A percentile compares a stretch with the other conserved stretches of the same genome.
phyloP scores from a whole-genome alignment of 2,113 vertebrate species.

The Cervus canadensis region DNA sequence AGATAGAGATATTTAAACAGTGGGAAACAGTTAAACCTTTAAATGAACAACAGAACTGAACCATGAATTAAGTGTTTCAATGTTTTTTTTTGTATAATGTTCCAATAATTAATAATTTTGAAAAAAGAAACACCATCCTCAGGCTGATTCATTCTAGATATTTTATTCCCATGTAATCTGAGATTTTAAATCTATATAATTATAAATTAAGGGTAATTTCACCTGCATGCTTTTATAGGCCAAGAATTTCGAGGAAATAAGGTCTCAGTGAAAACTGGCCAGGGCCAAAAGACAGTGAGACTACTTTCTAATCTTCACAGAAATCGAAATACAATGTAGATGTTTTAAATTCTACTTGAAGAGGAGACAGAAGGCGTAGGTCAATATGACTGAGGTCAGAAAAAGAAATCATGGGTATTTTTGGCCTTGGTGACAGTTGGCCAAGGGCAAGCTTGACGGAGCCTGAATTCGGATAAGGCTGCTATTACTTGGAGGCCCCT shows the following conservation, averaged over 20 bases:
- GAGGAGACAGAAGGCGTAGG: neutral
- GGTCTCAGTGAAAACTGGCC: neutral
- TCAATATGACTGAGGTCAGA: neutral
- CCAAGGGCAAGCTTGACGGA: neutral
- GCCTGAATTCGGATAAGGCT: neutral
- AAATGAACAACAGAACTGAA: constrained; percentile 65
- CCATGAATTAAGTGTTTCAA: constrained; percentile 59
- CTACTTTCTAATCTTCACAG: neutral
- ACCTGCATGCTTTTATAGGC: constrained; percentile 25
- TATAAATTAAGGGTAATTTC: constrained; percentile 14
- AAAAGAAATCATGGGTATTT: neutral
- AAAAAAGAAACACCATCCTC: constrained; percentile 59
- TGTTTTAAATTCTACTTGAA: neutral
- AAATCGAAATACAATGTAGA: neutral
- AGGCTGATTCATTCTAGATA: constrained; percentile 67
- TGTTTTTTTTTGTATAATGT: constrained; percentile 71
- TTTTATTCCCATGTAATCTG: constrained; percentile 49
- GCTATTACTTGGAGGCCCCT: neutral
- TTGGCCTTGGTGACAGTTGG: neutral
- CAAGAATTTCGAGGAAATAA: constrained; percentile 15
- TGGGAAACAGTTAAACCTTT: constrained; percentile 75
- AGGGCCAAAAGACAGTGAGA: neutral
- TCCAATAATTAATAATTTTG: constrained; percentile 56
- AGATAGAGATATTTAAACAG: constrained; percentile 71
- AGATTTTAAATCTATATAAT: constrained; percentile 20